Conservation (phyloP, 2,888 invertebrate genomes). For the Xestia xanthographa region DNA sequence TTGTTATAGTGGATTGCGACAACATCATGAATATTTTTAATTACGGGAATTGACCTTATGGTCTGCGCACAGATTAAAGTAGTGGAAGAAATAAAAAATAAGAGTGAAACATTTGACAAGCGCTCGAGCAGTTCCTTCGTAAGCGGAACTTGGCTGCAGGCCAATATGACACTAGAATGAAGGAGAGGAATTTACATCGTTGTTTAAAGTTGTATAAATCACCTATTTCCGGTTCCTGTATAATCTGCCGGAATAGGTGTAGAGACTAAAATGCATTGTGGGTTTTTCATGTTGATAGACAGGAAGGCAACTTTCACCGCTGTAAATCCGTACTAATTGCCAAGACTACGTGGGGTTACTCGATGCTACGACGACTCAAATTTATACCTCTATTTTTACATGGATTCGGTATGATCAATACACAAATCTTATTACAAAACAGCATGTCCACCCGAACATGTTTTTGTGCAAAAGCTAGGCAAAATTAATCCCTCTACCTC, state of each 20-base stretch:
- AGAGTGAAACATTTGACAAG: conserved; percentile 30
- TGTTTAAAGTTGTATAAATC: conserved; percentile 13
- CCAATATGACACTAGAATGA: conserved; percentile 41
- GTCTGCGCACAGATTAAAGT: not conserved
- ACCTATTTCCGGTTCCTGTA: conserved; percentile 10
- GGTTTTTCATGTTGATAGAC: not conserved
- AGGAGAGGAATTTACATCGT: conserved; percentile 25
- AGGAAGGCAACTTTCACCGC: not conserved
- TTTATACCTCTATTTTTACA: not conserved
- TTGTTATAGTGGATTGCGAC: not conserved
- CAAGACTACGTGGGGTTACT: not conserved
- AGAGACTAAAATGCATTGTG: not conserved
- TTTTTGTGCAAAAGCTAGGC: not conserved
- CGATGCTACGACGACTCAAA: not conserved
- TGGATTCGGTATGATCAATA: not conserved
- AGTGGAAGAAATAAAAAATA: conserved; percentile 16
- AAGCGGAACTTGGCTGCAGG: conserved; percentile 51
- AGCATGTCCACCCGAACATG: not conserved
- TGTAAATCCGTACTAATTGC: conserved; percentile 11
- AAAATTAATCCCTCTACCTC: not conserved
- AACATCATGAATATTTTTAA: not conserved
- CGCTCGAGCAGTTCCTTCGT: conserved; percentile 15
- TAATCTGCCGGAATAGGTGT: not conserved
- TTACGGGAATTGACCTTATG: not conserved
- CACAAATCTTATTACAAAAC: not conserved